Evolutionary conservation across 2,888 invertebrate genomes (phyloP).

Genomic region (Thelaira solivaga): DNA sequence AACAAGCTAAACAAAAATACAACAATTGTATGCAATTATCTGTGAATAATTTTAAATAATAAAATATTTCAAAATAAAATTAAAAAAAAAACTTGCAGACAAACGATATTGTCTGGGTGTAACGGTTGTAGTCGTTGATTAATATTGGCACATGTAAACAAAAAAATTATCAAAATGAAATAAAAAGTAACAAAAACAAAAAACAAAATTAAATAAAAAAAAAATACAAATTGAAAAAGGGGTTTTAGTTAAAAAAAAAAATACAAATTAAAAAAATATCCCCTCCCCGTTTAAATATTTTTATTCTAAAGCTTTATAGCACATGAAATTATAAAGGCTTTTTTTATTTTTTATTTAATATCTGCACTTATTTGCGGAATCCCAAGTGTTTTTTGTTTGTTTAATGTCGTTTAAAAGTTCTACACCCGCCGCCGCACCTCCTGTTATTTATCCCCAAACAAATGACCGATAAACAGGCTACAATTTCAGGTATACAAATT

Average conservation of each 20-base stretch:
- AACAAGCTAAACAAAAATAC: neutral
- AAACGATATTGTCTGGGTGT: no score
- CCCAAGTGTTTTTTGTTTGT: constrained; percentile 28
- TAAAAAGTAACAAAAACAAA: neutral
- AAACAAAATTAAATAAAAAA: neutral
- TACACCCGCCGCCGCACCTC: constrained; percentile 27
- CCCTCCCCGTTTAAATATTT: neutral
- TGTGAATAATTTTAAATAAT: neutral
- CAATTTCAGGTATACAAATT: constrained; percentile 38
- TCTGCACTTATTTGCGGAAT: neutral
- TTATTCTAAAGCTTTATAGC: neutral
- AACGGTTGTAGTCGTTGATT: no score
- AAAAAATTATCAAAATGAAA: constrained; percentile 1
- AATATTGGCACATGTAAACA: neutral
- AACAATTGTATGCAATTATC: constrained; percentile 12
- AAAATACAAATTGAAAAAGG: neutral
- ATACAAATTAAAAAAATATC: constrained; percentile 3
- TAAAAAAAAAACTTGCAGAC: neutral
- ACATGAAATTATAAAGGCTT: neutral
- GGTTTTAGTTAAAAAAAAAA: neutral
- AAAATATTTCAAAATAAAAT: neutral
- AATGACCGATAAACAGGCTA: constrained; percentile 48
- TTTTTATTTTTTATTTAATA: neutral
- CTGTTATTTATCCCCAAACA: constrained; percentile 23
- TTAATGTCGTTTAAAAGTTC: constrained; percentile 42